A percentile compares a stretch with the other conserved stretches of the same genome.
Evolutionary conservation across 2,797 vertebrate species (phyloP).

Genomic region (Neostethus bicornis): DNA sequence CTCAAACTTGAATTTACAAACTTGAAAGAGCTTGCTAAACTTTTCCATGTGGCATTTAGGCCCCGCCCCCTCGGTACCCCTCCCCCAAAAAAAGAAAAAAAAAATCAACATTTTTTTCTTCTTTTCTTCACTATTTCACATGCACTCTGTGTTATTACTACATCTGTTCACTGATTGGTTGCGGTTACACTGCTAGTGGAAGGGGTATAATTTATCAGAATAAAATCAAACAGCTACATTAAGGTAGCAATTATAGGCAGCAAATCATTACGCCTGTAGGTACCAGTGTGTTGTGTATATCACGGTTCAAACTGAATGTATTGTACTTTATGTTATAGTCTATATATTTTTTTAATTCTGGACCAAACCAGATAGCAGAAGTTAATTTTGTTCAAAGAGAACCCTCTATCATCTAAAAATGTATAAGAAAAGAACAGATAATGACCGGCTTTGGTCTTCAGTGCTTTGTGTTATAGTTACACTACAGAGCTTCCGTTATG

Average conservation of each 20-base stretch:
- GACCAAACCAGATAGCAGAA: conserved; percentile 1
- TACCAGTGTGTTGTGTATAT: not conserved
- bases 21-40: too few species aligned
- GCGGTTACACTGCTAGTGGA: not conserved
- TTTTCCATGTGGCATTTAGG: too few species aligned
- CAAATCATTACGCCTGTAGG: not conserved
- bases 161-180: not conserved
- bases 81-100: too few species aligned
- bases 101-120: too few species aligned
- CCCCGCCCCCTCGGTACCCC: too few species aligned
- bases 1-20: too few species aligned
- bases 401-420: too few species aligned
- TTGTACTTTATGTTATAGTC: too few species aligned
- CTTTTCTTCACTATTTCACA: not conserved
- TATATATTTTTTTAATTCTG: conserved; percentile 9
- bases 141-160: not conserved
- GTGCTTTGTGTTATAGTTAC: conserved; percentile 41
- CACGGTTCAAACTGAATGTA: not conserved
- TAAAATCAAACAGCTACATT: too few species aligned
- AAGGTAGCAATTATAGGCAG: not conserved
- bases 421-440: conserved; percentile 36
- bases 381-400: too few species aligned
- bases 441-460: conserved; percentile 35
- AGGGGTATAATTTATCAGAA: too few species aligned
- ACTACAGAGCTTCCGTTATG: conserved; percentile 29